Base-by-base conservation (phyloP, 2,888 invertebrate species). In the Heteromyza rotundicornis region DNA sequence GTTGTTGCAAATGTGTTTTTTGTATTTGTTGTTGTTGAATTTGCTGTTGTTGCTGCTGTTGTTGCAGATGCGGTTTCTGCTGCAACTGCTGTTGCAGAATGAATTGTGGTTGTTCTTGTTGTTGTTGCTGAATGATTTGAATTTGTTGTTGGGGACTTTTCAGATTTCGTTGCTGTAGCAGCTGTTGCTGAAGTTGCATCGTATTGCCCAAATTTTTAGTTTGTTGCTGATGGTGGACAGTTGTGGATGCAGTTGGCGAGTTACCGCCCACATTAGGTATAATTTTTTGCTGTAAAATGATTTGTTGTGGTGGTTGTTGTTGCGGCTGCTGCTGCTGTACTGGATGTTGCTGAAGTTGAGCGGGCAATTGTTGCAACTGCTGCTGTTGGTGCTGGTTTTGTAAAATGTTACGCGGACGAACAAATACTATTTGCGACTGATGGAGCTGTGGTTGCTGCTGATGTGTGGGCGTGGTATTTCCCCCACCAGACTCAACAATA, bases 241-340 rank as follows among this genome's bases (percentile, higher is more conserved):
- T 57, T 71, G 73, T 55, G 71, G 74, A 36, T 73, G 73, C 44
- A 68, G 62, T 60, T 73, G 78, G 55, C 76, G 78, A 56, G 72
- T 78, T 63, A 72, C 74, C 59, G 64, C 73, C 64, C 68, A 79
- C 66, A 72, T 77, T 71, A 70, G 83, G 68, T 72, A 79, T 75
- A 20, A 79, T 74, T 64, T 79, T 81, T 60, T 80, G 76, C 49
- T 80, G 79, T 52, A 80, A 70, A 62, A 80, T 80, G 16, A 81
- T 81, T 62, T 81, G 84, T 17, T 78, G 77, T 10, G 74, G 73
- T 36, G 61, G 72, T 64, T 62, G 68, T 40, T 71, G 74, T 16
- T 69, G 69, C 47, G 60, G 57, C 16, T 70, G 60, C 23, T 68
- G 60, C 72, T 16, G 70, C 70, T 59, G 58, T 50, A 14, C 5